Evolutionary conservation across 2,797 vertebrate species (phyloP).

Genomic region (Myiothlypis chrysogaster): DNA sequence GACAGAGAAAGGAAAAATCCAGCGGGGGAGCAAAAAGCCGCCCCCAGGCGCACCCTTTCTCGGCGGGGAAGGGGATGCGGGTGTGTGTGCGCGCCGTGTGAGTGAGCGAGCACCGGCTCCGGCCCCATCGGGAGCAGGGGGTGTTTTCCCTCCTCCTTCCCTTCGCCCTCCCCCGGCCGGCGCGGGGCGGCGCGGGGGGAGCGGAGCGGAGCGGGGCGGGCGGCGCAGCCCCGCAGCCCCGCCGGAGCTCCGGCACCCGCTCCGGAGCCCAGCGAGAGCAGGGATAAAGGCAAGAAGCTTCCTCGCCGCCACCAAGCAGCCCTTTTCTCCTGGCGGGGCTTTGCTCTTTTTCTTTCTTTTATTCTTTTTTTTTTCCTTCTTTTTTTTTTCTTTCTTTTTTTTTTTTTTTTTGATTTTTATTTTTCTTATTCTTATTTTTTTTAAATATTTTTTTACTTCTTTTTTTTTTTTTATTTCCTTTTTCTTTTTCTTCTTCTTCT

Average conservation of each 20-base stretch:
- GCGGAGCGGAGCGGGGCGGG: background rate
- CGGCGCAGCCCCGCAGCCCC: conserved; percentile 8
- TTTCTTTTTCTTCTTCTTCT: background rate
- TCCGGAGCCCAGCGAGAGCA: background rate
- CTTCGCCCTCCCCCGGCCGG: background rate
- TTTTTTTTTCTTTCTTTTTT: background rate
- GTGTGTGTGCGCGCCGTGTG: background rate
- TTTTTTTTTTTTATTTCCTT: background rate
- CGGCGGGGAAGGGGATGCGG: too few species aligned
- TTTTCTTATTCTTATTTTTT: background rate
- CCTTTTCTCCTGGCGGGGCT: background rate
- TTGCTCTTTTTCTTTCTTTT: background rate
- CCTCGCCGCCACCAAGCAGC: background rate
- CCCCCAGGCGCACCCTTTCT: background rate
- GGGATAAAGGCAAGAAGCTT: conserved; percentile 15
- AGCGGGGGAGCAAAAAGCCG: background rate
- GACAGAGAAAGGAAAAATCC: background rate
- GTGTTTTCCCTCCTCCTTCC: background rate
- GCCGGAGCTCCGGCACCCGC: conserved; percentile 1
- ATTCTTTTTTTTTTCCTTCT: background rate
- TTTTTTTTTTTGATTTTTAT: too few species aligned
- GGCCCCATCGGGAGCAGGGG: background rate
- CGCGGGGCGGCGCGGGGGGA: background rate
- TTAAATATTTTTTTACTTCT: background rate
- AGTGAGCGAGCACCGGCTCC: background rate